A percentile compares a stretch with the other conserved stretches of the same genome.
These are phyloP conservation scores for Smithornis capensis DNA, from an alignment of 2,113 vertebrate species.

Conservation along the genomic window DNA sequence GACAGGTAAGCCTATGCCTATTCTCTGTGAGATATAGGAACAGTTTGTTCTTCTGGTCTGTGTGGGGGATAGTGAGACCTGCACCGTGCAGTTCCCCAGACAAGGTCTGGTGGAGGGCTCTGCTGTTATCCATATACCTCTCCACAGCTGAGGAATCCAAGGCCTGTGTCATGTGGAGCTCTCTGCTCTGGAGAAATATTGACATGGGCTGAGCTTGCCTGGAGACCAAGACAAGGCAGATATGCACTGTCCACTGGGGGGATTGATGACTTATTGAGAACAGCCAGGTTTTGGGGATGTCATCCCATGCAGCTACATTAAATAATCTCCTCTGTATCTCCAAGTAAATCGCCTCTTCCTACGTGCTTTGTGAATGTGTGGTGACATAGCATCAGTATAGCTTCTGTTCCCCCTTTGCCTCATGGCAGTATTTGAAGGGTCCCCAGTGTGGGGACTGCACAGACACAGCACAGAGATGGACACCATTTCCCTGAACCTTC, in stretches of 20 bases:
- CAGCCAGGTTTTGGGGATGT: not conserved
- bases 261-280: not conserved
- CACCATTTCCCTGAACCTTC: not conserved
- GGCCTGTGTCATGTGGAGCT: accelerated
- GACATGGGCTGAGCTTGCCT: not conserved
- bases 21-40: not conserved
- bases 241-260: accelerated
- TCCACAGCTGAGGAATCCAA: not conserved
- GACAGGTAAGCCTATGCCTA: not conserved
- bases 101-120: not conserved
- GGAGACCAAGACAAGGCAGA: accelerated
- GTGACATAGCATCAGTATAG: not conserved
- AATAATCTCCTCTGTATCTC: not conserved
- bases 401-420: accelerated
- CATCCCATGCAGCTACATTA: not conserved
- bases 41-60: not conserved
- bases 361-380: accelerated
- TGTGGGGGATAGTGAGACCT: too few species aligned
- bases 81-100: not conserved
- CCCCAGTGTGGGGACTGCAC: accelerated
- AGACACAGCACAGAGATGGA: not conserved
- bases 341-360: not conserved
- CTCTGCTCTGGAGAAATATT: not conserved
- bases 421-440: accelerated
- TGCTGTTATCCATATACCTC: not conserved